Evolutionary conservation across 2,888 invertebrate genomes (phyloP), one percentile per base, ranked within the genome.

Genomic region (Nomada hirtipes): DNA sequence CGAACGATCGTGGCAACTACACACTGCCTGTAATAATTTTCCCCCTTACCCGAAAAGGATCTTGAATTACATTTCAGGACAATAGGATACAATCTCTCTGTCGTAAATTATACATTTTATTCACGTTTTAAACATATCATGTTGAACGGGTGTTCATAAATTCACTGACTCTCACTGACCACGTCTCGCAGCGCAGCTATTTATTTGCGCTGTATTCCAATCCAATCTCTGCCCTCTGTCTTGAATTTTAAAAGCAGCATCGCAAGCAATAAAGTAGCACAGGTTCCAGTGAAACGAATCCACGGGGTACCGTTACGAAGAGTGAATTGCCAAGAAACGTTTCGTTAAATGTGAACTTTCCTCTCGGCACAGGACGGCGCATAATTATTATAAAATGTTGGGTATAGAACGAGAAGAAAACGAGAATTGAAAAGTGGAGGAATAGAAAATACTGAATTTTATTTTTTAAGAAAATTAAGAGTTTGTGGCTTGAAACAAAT

Each of bases 91-190:
- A 36, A 57, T 61, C 55, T 52, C 18, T 13, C 52, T 2, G 42
- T 44, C 64, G 42, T 72, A 72, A 65, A 65, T 72, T 64, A 52
- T 42, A 65, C 59, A 15, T 15, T n/a, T 72, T 59, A 65, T 59
- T 59, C 64, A 26, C 72, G 59, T 59, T 59, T 65, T 52, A 76
- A 59, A 57, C 50, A 65, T 59, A 76, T 76, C 71, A 50, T 50
- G 42, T 57, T 18, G 55, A 57, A 76, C 20, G 20, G 23, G 53
- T 4, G 53, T 63, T 50, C 74, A 68, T 78, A 78, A 78, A 74
- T 78, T 75, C 63, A 18, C 18, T 18, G 36, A 3, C 15, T 13
- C 36, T 68, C 4, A 13, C 42, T 26, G 36, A 4, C 47, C 36
- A 47, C 47, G 18, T 78, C 50, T 55, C 36, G 61, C 47, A 42